phyloP scores from a whole-genome alignment of 2,113 vertebrate genomes.

The Peucedramus taeniatus region DNA sequence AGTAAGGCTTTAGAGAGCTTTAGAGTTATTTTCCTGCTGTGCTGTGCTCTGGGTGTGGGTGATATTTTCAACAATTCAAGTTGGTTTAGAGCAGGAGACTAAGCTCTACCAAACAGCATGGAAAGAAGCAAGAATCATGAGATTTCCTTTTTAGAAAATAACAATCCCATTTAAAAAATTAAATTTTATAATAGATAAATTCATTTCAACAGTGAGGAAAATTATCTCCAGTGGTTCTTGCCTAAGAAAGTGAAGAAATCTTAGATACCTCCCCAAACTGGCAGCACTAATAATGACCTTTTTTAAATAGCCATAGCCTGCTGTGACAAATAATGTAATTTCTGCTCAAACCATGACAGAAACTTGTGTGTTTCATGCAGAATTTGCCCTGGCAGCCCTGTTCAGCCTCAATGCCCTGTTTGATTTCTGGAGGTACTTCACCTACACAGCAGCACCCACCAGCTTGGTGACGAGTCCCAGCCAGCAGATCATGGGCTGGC shows the following conservation, averaged over 20 bases:
- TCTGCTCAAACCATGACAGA: rapidly evolving
- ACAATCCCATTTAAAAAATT: rapidly evolving
- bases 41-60: not conserved
- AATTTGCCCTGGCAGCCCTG: slow-evolving; percentile 83
- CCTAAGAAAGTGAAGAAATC: not conserved
- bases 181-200: rapidly evolving
- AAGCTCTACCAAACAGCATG: not conserved
- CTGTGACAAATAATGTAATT: not conserved
- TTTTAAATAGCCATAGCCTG: rapidly evolving
- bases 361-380: slow-evolving; percentile 22
- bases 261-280: not conserved
- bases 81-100: not conserved
- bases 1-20: not conserved
- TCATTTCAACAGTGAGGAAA: not conserved
- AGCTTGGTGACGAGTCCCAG: slow-evolving; percentile 79
- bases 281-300: not conserved
- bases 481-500: slow-evolving; percentile 86
- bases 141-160: not conserved
- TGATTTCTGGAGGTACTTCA: slow-evolving; percentile 97
- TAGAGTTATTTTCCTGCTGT: not conserved
- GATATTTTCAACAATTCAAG: not conserved
- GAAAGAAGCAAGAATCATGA: not conserved
- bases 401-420: slow-evolving; percentile 93
- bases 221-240: rapidly evolving
- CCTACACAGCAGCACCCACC: slow-evolving; percentile 86